Percentiles rank a stretch among this genome's conserved stretches.
Evolutionary conservation across 2,113 vertebrate species (phyloP).

Genomic region (Percina caprodes): DNA sequence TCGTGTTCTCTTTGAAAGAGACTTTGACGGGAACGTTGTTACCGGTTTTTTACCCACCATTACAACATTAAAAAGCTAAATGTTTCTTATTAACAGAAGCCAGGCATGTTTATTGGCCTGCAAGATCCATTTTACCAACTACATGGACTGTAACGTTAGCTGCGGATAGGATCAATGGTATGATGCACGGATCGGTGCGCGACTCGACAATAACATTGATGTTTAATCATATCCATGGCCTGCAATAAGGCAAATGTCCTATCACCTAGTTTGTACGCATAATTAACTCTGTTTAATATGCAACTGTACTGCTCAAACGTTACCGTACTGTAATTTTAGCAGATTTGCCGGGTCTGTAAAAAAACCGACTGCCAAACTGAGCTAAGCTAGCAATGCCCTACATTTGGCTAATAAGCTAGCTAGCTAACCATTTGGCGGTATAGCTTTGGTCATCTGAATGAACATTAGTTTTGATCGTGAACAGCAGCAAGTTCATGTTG

Average conservation of each 20-base stretch:
- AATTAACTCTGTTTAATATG: not conserved
- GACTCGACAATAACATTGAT: conserved; percentile 2
- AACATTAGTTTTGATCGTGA: not conserved
- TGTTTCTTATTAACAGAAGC: not conserved
- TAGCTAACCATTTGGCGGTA: conserved; percentile 60
- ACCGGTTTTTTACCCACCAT: not conserved
- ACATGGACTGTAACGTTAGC: not conserved
- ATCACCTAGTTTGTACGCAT: accelerated
- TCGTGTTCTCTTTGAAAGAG: not conserved
- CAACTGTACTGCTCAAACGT: not conserved
- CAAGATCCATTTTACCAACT: not conserved
- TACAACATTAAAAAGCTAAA: not conserved
- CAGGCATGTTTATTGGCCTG: not conserved
- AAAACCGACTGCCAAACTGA: conserved; percentile 17
- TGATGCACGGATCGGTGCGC: not conserved
- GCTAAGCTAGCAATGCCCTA: conserved; percentile 75
- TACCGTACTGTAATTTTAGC: conserved; percentile 5
- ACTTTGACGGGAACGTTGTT: not conserved
- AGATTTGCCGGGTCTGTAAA: conserved; percentile 40
- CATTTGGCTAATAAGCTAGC: conserved; percentile 71
- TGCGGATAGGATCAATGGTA: conserved; percentile 10
- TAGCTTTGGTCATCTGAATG: conserved; percentile 34
- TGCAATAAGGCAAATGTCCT: accelerated
- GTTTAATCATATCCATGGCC: not conserved
- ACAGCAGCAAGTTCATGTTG: accelerated